Conservation (phyloP, 2,888 invertebrate species). For the Podotricha telesiphe region DNA sequence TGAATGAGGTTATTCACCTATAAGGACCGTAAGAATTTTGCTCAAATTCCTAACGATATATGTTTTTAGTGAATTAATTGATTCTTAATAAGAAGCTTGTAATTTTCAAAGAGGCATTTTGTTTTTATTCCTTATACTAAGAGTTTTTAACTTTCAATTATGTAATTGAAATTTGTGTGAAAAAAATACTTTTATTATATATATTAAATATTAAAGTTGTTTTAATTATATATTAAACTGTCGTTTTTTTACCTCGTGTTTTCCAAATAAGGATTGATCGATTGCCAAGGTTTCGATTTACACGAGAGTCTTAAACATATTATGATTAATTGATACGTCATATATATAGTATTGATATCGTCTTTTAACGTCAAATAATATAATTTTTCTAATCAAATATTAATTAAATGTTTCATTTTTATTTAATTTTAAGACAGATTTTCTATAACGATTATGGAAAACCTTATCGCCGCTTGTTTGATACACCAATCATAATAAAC, state of each 20-base stretch:
- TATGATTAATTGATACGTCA: conserved; percentile 1
- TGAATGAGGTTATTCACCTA: conserved; percentile 29
- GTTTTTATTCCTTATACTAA: not conserved
- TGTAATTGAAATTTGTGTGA: not conserved
- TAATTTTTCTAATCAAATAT: too few relatives aligned
- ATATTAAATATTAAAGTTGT: not conserved
- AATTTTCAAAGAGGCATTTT: not conserved
- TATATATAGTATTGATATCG: not conserved
- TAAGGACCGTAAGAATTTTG: not conserved
- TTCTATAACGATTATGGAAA: too few relatives aligned
- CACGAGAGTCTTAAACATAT: not conserved
- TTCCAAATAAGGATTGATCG: not conserved
- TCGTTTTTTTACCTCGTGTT: not conserved
- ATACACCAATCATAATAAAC: too few relatives aligned
- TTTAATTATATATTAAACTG: too few relatives aligned
- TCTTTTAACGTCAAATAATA: too few relatives aligned
- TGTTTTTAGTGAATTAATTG: not conserved
- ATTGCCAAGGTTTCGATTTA: conserved; percentile 2
- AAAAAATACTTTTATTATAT: not conserved
- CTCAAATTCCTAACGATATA: not conserved
- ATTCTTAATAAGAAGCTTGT: not conserved
- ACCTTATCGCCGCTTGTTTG: too few relatives aligned
- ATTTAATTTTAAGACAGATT: too few relatives aligned
- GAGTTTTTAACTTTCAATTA: not conserved
- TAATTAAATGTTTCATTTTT: too few relatives aligned